Evolutionary conservation across 2,888 invertebrate species (phyloP).

Genomic region (Synergus gifuensis): DNA sequence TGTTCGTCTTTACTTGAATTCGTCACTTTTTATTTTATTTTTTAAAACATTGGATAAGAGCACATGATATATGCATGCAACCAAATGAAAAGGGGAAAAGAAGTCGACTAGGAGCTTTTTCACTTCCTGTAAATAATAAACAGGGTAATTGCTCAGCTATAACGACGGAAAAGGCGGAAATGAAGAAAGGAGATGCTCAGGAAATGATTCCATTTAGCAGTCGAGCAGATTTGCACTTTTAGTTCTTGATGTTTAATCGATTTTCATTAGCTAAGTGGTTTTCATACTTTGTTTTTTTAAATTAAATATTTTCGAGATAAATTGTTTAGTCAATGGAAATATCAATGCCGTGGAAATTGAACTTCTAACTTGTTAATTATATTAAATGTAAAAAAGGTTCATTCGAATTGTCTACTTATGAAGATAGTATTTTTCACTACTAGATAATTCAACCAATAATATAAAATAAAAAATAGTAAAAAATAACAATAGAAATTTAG

Average conservation of each 20-base stretch:
- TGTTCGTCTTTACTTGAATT: conserved; percentile 34
- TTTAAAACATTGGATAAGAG: neutral
- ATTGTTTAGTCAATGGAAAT: neutral
- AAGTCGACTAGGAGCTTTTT: conserved; percentile 2
- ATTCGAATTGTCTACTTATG: neutral
- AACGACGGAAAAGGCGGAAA: conserved; percentile 7
- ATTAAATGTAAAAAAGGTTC: neutral
- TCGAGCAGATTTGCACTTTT: neutral
- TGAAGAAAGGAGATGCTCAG: neutral
- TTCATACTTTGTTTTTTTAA: neutral
- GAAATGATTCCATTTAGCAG: neutral
- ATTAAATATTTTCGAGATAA: neutral
- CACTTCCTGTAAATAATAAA: conserved; percentile 11
- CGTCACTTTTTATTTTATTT: neutral
- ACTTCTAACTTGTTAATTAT: neutral
- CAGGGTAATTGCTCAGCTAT: neutral
- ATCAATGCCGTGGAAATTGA: neutral
- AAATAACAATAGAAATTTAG: neutral
- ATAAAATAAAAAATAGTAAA: neutral
- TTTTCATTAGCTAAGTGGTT: neutral
- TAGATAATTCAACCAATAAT: no score
- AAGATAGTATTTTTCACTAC: neutral
- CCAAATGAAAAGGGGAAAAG: conserved; percentile 5
- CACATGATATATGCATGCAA: neutral
- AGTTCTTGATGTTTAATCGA: neutral